A percentile compares a stretch with the other conserved stretches of the same genome.
These are phyloP conservation scores for Pachycephala philippinensis DNA, from an alignment of 2,113 vertebrate genomes.

Conservation along the genomic window DNA sequence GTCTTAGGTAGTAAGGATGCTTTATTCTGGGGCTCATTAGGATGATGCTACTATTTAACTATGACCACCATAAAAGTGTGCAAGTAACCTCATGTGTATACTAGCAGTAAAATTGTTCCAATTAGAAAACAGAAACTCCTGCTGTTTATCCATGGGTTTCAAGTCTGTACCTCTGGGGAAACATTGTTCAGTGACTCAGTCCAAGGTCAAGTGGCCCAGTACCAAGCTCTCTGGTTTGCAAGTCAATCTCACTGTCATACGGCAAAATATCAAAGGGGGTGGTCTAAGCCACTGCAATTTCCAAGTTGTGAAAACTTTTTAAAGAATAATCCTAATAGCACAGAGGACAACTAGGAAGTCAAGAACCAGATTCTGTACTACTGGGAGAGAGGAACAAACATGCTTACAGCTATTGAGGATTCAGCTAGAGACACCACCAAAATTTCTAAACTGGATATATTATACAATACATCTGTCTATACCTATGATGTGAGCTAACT, in stretches of 20 bases:
- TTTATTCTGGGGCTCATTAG: neutral
- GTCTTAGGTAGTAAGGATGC: neutral
- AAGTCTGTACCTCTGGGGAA: neutral
- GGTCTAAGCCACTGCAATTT: neutral
- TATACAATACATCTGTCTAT: rapidly evolving
- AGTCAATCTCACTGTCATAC: neutral
- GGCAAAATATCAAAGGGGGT: neutral
- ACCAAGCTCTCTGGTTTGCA: neutral
- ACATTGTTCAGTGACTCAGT: neutral
- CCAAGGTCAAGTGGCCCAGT: neutral
- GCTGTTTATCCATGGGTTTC: neutral
- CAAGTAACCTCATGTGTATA: neutral
- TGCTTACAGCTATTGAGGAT: neutral
- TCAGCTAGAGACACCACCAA: neutral
- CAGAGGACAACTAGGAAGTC: neutral
- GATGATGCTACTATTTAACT: neutral
- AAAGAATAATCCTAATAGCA: neutral
- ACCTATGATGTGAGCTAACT: neutral
- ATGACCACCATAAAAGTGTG: neutral
- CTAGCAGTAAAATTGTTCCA: neutral
- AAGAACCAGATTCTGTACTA: neutral
- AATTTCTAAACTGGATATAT: neutral
- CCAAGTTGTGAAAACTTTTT: neutral
- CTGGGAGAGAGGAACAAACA: neutral
- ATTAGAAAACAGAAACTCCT: neutral